A percentile compares a stretch with the other conserved stretches of the same genome.
Evolutionary conservation across 2,113 vertebrate species (phyloP).

Genomic region (Corynorhinus townsendii): DNA sequence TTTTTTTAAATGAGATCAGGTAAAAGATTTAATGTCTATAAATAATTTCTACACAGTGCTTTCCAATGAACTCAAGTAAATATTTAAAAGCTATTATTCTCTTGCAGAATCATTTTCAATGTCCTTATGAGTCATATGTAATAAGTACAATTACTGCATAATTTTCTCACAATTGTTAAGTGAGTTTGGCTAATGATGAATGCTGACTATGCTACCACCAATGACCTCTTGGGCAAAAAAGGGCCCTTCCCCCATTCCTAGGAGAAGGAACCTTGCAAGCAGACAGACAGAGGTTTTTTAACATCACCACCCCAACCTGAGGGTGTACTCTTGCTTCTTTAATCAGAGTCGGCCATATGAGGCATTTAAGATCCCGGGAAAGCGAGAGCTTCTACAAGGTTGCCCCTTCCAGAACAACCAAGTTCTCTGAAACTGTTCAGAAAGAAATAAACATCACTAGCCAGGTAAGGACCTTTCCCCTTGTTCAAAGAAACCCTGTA

Average conservation of each 20-base stretch:
- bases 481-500: background rate
- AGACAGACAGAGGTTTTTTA: background rate
- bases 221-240: background rate
- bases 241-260: background rate
- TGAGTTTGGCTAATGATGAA: background rate
- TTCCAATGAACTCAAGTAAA: background rate
- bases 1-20: background rate
- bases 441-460: constrained; percentile 62
- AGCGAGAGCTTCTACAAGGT: constrained; percentile 56
- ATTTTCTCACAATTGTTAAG: background rate
- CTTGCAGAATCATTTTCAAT: background rate
- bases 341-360: constrained; percentile 52
- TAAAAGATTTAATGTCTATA: background rate
- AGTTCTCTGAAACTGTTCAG: constrained; percentile 63
- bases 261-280: background rate
- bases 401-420: constrained; percentile 58
- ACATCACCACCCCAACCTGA: background rate
- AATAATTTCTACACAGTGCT: background rate
- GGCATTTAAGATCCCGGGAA: constrained; percentile 65
- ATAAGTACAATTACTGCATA: background rate
- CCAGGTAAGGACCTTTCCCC: constrained; percentile 79
- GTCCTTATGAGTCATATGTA: background rate
- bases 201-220: background rate
- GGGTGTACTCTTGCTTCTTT: constrained; percentile 9
- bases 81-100: background rate